phyloP scores from a whole-genome alignment of 2,888 invertebrate species.

The Eristalis pertinax region DNA sequence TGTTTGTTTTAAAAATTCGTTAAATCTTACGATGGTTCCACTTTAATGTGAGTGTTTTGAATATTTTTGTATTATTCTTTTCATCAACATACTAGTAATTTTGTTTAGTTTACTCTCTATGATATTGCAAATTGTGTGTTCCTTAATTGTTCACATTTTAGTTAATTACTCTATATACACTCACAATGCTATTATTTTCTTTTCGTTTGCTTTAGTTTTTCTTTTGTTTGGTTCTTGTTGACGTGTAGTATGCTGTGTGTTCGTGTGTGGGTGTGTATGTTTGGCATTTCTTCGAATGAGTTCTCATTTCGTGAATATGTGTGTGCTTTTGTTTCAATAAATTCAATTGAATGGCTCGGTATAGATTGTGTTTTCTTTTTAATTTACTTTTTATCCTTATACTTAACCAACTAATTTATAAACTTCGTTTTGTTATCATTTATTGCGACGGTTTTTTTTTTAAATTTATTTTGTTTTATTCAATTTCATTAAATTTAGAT shows the following conservation, averaged over 20 bases:
- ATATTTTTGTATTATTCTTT: constrained; percentile 2
- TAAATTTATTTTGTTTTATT: constrained; percentile 41
- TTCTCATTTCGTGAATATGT: constrained; percentile 71
- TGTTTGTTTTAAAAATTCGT: constrained; percentile 69
- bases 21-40: constrained; percentile 66
- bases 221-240: constrained; percentile 51
- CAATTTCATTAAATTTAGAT: constrained; percentile 7
- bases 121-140: constrained; percentile 32
- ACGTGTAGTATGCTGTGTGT: constrained; percentile 20
- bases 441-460: constrained; percentile 71
- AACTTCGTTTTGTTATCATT: constrained; percentile 56
- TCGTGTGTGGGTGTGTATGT: constrained; percentile 26
- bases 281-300: constrained; percentile 50
- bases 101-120: constrained; percentile 15
- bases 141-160: constrained; percentile 13
- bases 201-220: constrained; percentile 10
- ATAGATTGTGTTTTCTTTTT: constrained; percentile 77
- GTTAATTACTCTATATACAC: constrained; percentile 60
- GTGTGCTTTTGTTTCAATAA: constrained; percentile 76
- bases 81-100: constrained; percentile 8
- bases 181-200: constrained; percentile 42
- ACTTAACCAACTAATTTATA: constrained; percentile 71
- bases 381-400: constrained; percentile 73
- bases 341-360: constrained; percentile 81
- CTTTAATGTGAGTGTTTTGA: constrained; percentile 16